phyloP scores from a whole-genome alignment of 2,797 vertebrate species.

The Poeciliopsis presidionis region DNA sequence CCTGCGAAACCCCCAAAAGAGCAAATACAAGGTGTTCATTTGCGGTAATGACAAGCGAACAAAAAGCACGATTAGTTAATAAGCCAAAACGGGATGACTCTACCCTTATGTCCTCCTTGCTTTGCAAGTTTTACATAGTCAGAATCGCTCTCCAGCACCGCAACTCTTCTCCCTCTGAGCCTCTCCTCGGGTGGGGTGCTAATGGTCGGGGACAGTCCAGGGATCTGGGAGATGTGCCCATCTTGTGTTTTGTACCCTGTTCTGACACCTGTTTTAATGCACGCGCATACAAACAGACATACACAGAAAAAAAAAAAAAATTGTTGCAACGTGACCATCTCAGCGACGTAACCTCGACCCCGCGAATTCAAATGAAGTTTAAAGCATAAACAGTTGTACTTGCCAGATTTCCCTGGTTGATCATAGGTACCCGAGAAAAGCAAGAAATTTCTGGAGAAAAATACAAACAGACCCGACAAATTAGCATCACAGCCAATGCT shows the following conservation, averaged over 20 bases:
- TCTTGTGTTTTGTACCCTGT: constrained; percentile 22
- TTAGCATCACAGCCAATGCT: not conserved
- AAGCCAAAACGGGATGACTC: not conserved
- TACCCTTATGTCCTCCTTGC: constrained; percentile 81
- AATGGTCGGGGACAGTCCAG: constrained; percentile 70
- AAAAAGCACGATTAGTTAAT: not conserved
- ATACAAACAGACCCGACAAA: constrained; percentile 45
- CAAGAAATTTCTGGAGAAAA: constrained; percentile 51
- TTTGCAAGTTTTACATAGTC: constrained; percentile 81
- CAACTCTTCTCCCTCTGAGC: constrained; percentile 60
- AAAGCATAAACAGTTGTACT: constrained; percentile 47
- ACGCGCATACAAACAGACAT: not conserved
- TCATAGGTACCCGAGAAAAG: constrained; percentile 34
- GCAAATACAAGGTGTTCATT: not conserved
- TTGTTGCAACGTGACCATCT: not conserved
- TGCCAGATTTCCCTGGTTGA: constrained; percentile 55
- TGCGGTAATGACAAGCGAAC: not conserved
- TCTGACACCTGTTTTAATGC: constrained; percentile 25
- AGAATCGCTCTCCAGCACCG: constrained; percentile 72
- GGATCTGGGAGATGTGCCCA: constrained; percentile 77
- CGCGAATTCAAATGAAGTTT: not conserved
- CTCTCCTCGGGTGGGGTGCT: constrained; percentile 43
- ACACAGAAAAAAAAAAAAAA: not conserved
- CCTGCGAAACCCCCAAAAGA: constrained; percentile 46
- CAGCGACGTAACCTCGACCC: not conserved